Evolutionary conservation across 2,113 vertebrate species (phyloP).

Genomic region (Caloenas nicobarica): DNA sequence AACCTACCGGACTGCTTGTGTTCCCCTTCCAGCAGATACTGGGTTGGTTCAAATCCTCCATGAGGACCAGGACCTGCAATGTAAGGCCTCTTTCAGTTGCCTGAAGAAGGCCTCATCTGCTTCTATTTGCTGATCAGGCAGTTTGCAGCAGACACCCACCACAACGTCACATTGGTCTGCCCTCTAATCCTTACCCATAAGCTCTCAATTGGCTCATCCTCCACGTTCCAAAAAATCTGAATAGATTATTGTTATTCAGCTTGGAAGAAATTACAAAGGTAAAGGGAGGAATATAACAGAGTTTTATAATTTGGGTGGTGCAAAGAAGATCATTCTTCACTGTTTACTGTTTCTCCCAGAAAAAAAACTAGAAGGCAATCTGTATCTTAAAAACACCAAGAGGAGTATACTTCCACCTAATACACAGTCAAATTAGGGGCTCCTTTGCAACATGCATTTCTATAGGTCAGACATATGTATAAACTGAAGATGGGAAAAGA

Average conservation of each 20-base stretch:
- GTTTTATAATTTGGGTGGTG: background rate
- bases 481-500: background rate
- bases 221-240: background rate
- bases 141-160: background rate
- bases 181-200: background rate
- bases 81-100: background rate
- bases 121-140: background rate
- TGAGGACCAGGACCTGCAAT: background rate
- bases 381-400: background rate
- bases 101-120: background rate
- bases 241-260: background rate
- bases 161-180: background rate
- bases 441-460: background rate
- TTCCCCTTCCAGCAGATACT: background rate
- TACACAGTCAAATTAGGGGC: background rate
- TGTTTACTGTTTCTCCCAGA: background rate
- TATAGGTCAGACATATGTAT: background rate
- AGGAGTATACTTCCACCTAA: background rate
- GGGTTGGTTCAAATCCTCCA: background rate
- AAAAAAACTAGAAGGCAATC: background rate
- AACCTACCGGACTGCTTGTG: background rate
- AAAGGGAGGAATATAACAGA: background rate
- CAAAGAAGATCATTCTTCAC: background rate
- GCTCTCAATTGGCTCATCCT: background rate
- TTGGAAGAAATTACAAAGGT: background rate